Evolutionary conservation across 2,888 invertebrate genomes (phyloP).

Genomic region (Drosophila nr. perissopoda): DNA sequence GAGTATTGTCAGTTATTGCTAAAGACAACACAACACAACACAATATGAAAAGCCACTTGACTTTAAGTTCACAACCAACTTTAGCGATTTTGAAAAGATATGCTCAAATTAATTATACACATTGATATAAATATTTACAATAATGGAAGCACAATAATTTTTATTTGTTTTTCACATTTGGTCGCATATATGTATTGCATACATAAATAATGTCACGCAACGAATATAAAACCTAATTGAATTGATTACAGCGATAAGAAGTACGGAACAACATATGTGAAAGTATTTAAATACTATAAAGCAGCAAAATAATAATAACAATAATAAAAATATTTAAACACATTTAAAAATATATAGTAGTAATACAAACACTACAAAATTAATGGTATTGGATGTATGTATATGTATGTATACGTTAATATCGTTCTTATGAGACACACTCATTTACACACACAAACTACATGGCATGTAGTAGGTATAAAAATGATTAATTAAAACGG

Average conservation of each 20-base stretch:
- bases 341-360: constrained; percentile 26
- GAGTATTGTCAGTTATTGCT: constrained; percentile 19
- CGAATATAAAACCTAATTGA: constrained; percentile 52
- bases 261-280: constrained; percentile 59
- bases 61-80: constrained; percentile 23
- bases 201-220: constrained; percentile 54
- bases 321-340: constrained; percentile 33
- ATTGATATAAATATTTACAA: constrained; percentile 31
- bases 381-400: constrained; percentile 52
- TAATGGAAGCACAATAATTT: constrained; percentile 43
- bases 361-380: constrained; percentile 30
- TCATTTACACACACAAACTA: constrained; percentile 24
- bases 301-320: constrained; percentile 27
- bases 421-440: constrained; percentile 66
- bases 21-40: constrained; percentile 16
- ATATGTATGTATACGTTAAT: constrained; percentile 52
- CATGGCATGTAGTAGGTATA: constrained; percentile 35
- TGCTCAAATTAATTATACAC: constrained; percentile 38
- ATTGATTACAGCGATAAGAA: constrained; percentile 49
- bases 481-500: constrained; percentile 24
- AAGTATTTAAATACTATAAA: constrained; percentile 59
- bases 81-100: constrained; percentile 12
- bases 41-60: constrained; percentile 13
- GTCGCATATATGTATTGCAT: constrained; percentile 36
- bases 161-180: constrained; percentile 32